Base-by-base conservation (phyloP, 2,113 vertebrate species). In the Loxodonta africana region DNA sequence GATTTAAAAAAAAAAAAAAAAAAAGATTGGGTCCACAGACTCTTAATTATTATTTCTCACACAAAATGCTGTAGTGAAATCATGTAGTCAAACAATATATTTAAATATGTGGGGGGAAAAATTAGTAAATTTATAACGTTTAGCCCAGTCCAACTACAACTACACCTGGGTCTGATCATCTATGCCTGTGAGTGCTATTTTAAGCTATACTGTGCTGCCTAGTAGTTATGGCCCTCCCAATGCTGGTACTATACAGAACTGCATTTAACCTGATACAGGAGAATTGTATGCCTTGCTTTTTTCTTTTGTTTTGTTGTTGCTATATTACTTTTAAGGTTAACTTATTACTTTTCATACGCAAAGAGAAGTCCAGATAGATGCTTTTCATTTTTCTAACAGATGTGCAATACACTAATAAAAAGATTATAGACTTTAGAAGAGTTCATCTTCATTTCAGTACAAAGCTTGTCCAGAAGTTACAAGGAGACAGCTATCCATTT, bases 251-350 rank as follows among this genome's bases (percentile, higher is more conserved):
- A 41, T 63, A 74, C 1, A 85, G 25, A 91, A 92, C 44, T 73
- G 2, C 62, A 86, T 71, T 93, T 88, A 82, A 96, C 44, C 26
- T 88, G 4, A 92, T 57, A 17, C 7, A 85, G 8, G 46, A 91
- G 2, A 90, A 88, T 71, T 77, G 46, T 57, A 91, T 53, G 26
- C 6, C 3, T 14, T 57, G 2, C 77, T 89, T 88, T 74, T 69
- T 85, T 81, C 51, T 76, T 83, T 65, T 80, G 26, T 37, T 80
- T 77, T 77, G 2, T 48, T 92, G 7, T 63, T 73, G 6, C 53
- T 93, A 28, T 76, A 92, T 91, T 37, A 94, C 23, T 92, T 96
- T 95, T 28, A 89, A 95, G 57, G 8, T 90, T 89, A 96, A 21
- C 33, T 76, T 93, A 73, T 76, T 37, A 65, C 17, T 91, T 95